Base-by-base conservation (phyloP, 2,113 vertebrate species). In the Cebus imitator region DNA sequence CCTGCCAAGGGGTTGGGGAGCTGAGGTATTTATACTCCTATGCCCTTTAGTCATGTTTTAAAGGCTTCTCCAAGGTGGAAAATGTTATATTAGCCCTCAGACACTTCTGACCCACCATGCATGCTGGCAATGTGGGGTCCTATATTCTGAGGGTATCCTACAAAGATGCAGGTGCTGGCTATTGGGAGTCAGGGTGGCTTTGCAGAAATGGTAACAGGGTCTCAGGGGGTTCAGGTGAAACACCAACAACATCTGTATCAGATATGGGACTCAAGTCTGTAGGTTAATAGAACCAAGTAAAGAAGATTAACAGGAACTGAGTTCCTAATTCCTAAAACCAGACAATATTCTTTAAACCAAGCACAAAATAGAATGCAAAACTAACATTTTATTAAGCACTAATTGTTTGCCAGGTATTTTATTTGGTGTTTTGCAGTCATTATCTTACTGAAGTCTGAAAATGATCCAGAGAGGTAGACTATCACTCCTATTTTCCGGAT, bases 161-260 rank as follows among this genome's bases (percentile, higher is more conserved):
- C 3, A 32, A 75, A 55, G 83, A 78, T 0, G 9, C 25, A 45
- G 30, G 20, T 82, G 9, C 55, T 45, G 43, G 73, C 48, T 78
- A 1, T 0, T 45, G 8, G 72, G 66, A 58, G 55, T 57, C 75
- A 57, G 20, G 23, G 8, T 27, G 20, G 57, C 43, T 13, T 90
- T 92, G 32, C 20, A 17, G 11, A 68, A 88, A 27, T 35, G 20
- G 23, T 25, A 70, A 48, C 37, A 68, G 52, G 52, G 5, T 20
- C 20, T 13, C 9, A 48, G 57, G 40, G 37, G 25, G n/a, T 64
- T 57, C 75, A 1, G 30, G 21, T 43, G 3, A 14, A 16, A 4
- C 7, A 16, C n/a, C 17, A 32, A 0, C 1, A 10, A 0, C 20
- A 0, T 52, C 10, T 27, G 0, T 21, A 13, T 64, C 72, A 40